A percentile compares a stretch with the other conserved stretches of the same genome.
These are phyloP conservation scores for Caligus rogercresseyi DNA, from an alignment of 1,140 invertebrate species.

Conservation along the genomic window DNA sequence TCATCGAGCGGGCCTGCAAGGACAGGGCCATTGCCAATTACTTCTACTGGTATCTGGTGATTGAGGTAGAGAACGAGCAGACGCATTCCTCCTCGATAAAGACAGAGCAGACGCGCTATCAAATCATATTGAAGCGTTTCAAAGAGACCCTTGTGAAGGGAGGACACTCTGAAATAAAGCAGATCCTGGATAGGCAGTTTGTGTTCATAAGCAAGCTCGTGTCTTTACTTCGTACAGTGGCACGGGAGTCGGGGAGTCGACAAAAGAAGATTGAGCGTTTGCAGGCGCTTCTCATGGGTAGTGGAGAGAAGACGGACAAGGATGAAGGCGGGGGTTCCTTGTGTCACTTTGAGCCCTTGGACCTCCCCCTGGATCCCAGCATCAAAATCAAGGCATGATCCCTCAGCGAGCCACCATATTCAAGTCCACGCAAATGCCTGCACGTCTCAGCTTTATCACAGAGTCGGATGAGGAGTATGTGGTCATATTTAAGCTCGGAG, in stretches of 20 bases:
- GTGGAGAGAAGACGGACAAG: constrained; percentile 43
- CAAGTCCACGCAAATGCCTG: constrained; percentile 95
- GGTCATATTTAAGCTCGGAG: constrained; percentile 95
- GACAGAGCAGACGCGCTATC: background rate
- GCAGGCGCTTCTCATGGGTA: constrained; percentile 54
- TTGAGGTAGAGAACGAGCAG: constrained; percentile 60
- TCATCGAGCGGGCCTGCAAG: constrained; percentile 69
- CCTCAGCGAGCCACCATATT: constrained; percentile 59
- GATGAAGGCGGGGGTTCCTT: background rate
- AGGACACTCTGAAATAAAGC: constrained; percentile 44
- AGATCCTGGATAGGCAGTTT: constrained; percentile 58
- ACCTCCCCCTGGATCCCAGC: constrained; percentile 81
- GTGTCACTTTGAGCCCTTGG: constrained; percentile 80
- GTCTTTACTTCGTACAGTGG: constrained; percentile 70
- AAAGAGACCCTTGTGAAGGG: background rate
- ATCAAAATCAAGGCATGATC: constrained; percentile 42
- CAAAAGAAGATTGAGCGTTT: constrained; percentile 77
- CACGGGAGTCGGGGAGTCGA: constrained; percentile 72
- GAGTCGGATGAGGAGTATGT: constrained; percentile 67
- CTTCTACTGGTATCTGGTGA: constrained; percentile 79
- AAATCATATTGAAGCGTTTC: background rate
- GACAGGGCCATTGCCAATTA: constrained; percentile 84
- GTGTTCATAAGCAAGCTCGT: constrained; percentile 79
- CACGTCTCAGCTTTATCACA: constrained; percentile 75
- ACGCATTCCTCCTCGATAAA: background rate